Conservation (phyloP, 2,797 vertebrate genomes). For the Mastacembelus armatus region DNA sequence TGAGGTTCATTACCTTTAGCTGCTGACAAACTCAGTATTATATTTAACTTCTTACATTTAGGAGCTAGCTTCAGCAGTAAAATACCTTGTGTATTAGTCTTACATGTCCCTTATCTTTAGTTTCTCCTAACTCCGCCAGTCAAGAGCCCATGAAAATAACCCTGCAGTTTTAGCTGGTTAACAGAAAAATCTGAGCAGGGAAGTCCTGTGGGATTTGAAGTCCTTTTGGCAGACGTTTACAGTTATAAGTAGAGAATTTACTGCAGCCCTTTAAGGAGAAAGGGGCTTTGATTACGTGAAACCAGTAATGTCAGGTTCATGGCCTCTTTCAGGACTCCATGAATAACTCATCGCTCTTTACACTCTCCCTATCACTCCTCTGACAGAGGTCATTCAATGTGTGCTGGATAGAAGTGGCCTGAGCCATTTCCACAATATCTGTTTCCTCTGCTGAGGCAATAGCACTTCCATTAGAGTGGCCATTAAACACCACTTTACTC, state of each 20-base stretch:
- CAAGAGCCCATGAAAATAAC: not conserved
- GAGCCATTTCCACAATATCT: not conserved
- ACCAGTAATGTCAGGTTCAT: not conserved
- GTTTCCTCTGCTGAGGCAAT: not conserved
- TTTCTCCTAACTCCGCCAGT: too few species aligned
- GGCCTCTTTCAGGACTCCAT: not conserved
- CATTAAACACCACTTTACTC: slow-evolving; percentile 9
- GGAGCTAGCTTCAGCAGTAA: not conserved
- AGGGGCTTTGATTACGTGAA: not conserved
- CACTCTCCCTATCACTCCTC: slow-evolving; percentile 1
- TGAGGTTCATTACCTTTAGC: not conserved
- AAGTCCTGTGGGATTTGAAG: too few species aligned
- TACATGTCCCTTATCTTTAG: not conserved
- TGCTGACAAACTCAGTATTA: not conserved
- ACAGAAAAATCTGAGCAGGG: not conserved
- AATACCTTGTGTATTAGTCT: not conserved
- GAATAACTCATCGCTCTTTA: not conserved
- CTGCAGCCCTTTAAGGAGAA: too few species aligned
- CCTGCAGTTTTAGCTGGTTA: not conserved
- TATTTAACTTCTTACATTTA: too few species aligned
- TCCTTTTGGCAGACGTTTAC: too few species aligned
- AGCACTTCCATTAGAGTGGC: not conserved
- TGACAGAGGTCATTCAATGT: slow-evolving; percentile 12
- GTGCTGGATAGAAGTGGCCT: not conserved
- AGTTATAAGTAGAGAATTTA: too few species aligned